Percentiles rank a stretch among this genome's conserved stretches.
Conservation (phyloP, 1,140 invertebrate genomes). For the Lethrus apterus region DNA sequence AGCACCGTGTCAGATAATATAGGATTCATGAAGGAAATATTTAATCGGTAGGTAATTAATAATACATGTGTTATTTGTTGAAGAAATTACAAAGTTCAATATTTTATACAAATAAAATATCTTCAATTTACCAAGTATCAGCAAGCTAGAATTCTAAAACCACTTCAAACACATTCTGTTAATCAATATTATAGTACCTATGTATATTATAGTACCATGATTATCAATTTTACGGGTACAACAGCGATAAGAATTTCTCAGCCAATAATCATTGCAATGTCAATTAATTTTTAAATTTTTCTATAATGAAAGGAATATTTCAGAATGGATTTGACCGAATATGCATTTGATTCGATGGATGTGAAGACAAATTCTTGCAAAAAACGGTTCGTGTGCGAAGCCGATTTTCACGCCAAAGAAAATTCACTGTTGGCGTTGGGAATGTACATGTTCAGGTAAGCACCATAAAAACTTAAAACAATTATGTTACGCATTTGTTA, state of each 20-base stretch:
- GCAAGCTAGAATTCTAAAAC: not conserved
- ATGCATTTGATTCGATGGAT: constrained; percentile 31
- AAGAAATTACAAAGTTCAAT: not conserved
- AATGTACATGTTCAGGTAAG: constrained; percentile 30
- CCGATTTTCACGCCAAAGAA: constrained; percentile 25
- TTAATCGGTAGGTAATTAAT: not conserved
- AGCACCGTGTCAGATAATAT: constrained; percentile 1
- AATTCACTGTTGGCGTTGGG: constrained; percentile 23
- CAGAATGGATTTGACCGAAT: constrained; percentile 33
- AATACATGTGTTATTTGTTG: not conserved
- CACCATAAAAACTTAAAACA: not conserved
- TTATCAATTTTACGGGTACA: not conserved
- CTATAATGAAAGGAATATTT: constrained; percentile 12
- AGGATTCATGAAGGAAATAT: constrained; percentile 1
- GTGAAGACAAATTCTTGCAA: constrained; percentile 29
- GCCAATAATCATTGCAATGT: not conserved
- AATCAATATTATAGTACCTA: not conserved
- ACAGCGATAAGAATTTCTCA: not conserved
- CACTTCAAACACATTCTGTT: not conserved
- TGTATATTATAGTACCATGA: not conserved
- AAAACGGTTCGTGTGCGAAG: constrained; percentile 35
- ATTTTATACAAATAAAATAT: not conserved
- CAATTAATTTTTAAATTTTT: not conserved
- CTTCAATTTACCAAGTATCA: not conserved
- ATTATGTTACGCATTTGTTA: not conserved